Base-by-base conservation (phyloP, 2,888 invertebrate species). In the Rapana venosa region DNA sequence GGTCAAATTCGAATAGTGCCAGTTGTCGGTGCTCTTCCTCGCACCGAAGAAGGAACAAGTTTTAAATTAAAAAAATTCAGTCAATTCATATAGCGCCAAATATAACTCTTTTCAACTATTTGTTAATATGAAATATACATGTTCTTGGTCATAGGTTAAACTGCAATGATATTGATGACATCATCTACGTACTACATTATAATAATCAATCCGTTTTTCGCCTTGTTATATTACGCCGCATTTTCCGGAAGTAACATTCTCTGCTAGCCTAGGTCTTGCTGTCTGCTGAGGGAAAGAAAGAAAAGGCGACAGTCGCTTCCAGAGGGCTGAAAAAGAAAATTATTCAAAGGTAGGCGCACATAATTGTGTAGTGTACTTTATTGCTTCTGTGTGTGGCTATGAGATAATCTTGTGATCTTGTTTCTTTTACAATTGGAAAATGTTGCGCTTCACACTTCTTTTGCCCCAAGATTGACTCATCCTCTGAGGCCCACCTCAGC, bases 111-210 rank as follows among this genome's bases (percentile, higher is more conserved):
- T 47, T 47, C 47, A 47, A 47, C 8, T 47, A 47, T 47, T 47
- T 8, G 47, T 47, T 47, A 47, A 47, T 47, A 47, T 47, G 47
- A 47, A 5, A 47, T 47, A 2, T 8, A 47, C 47, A 2, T 8
- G 8, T 5, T 20, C 17, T 79, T 15, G n/a, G 32, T 79, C 79
- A 79, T 32, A 79, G 30, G 79, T 79, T 79, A 35, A 17, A 79
- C 35, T 79, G 74, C 74, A n/a, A n/a, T 0, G 79, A 79, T 32
- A 83, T 83, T 47, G 36, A 83, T 83, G 81, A 83, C 81, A 83
- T 83, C 81, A 83, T 83, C 47, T 22, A 22, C 22, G 81, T 26
- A 83, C 47, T 83, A 47, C 47, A 83, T 83, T 47, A 83, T 83
- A 36, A 83, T 83, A 83, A 83, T 47, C 13, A 79, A 32, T 79